Base-by-base conservation (phyloP, 1,140 invertebrate species). In the Cherax quadricarinatus region DNA sequence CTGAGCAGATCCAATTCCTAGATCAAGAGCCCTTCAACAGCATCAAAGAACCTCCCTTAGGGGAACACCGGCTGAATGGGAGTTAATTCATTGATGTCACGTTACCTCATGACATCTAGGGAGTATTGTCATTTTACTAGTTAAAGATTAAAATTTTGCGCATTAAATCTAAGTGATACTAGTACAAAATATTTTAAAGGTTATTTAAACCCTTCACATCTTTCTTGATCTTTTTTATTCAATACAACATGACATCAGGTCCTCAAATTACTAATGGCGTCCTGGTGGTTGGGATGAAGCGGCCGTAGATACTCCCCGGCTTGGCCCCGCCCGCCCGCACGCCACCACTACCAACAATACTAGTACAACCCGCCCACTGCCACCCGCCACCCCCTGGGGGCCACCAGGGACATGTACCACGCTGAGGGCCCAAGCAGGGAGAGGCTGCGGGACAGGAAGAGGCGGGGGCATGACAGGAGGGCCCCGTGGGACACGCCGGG, bases 201-300 rank as follows among this genome's bases (percentile, higher is more conserved):
- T 10, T 9, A 75, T 21, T 75, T 30, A 75, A 75, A 75, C n/a
- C 21, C 0, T 6, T 30, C 2, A 21, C 41, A 30, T 86, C 89
- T 91, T 92, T 88, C 86, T 87, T 92, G 79, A 87, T 92, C 85
- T 92, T 92, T 92, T 92, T 92, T 92, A 92, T 92, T 92, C 91
- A 92, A 92, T 92, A 92, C 91, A 92, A 92, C 91, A 91, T 91
- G 91, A 92, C 91, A 92, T 92, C 91, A 87, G 91, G 91, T 92
- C 91, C 91, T 92, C 91, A 92, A 92, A 92, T 92, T 92, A 92
- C 91, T 92, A 92, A 92, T 92, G 85, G 85, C 79, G 79, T 92
- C 91, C 86, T 92, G 91, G 91, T 92, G 91, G 91, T 92, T 85
- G 91, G 91, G 91, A 85, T 87, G 86, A 92, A 92, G 91, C 66